Evolutionary conservation across 2,888 invertebrate genomes (phyloP), one percentile per base, ranked within the genome.

Genomic region (Melinaea menophilus): DNA sequence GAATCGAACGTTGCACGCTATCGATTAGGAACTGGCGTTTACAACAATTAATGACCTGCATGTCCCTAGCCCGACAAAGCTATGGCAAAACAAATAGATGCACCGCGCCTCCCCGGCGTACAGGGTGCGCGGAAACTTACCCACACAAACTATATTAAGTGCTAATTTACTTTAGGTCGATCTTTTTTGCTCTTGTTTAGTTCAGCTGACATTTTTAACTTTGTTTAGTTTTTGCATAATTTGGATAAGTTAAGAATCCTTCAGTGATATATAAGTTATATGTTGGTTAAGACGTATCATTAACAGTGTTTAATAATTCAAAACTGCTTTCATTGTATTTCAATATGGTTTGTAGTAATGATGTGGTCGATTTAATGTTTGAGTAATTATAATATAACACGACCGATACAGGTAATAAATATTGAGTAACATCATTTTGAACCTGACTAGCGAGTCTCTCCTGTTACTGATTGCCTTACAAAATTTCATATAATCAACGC

Each of bases 41-140:
- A 88, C 89, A 86, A 89, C 90, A 90, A 90, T 90, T 90, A 90
- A 90, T 90, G 90, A 90, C 90, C 88, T 90, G 90, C 86, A 89
- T 90, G 90, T 88, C 89, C 86, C 86, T 84, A 81, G 84, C 84
- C 80, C 86, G 87, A 86, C 90, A 88, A 88, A 88, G 89, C 90
- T 88, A 89, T 86, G 88, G 88, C 88, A 87, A 89, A 90, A 90
- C 90, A 90, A 90, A 90, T 89, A 90, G 88, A 88, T 82, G 86
- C 79, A 78, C 79, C 80, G 83, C 82, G 86, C 86, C 86, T 83
- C 86, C 84, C 84, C 79, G 78, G 68, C 71, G 67, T 79, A 87
- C 85, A 82, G 87, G 75, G 71, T 83, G 86, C 75, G 79, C 75
- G 68, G 73, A 75, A 76, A 69, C 60, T 71, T 65, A 63, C 69